These are phyloP conservation scores for Misgurnus mizolepis DNA, from an alignment of 2,113 vertebrate species.

Conservation along the genomic window DNA sequence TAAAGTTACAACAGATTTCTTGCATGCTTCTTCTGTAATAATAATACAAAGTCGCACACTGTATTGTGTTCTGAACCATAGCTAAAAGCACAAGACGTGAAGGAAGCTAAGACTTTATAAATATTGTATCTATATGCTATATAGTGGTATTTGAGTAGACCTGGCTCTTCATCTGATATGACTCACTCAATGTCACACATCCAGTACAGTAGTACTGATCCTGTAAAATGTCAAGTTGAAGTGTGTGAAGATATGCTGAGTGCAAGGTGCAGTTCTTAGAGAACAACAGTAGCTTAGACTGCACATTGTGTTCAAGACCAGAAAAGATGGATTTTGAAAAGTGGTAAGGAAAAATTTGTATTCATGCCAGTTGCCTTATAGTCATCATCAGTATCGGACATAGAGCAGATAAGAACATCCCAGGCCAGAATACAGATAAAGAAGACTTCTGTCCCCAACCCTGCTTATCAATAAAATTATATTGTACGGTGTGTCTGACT, in stretches of 20 bases:
- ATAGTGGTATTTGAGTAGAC: background rate
- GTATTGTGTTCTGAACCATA: too few relatives aligned
- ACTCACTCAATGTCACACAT: slow-evolving; percentile 3
- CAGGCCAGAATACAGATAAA: slow-evolving; percentile 47
- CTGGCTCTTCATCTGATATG: background rate
- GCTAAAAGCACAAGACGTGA: background rate
- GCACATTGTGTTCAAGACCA: slow-evolving; percentile 16
- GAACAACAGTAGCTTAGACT: slow-evolving; percentile 21
- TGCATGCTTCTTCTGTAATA: background rate
- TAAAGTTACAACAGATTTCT: too few relatives aligned
- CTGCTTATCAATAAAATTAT: slow-evolving; percentile 60
- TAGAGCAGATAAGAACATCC: slow-evolving; percentile 44
- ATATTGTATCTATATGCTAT: background rate
- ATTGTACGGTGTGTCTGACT: slow-evolving; percentile 47
- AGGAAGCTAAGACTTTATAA: background rate
- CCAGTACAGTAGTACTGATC: background rate
- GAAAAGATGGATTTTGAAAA: slow-evolving; percentile 17
- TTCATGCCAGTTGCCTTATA: slow-evolving; percentile 50
- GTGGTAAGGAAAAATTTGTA: slow-evolving; percentile 38
- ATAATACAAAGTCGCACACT: background rate
- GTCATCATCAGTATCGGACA: slow-evolving; percentile 51
- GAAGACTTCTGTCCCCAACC: slow-evolving; percentile 24
- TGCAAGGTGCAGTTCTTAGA: background rate
- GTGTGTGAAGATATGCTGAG: background rate
- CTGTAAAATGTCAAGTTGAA: slow-evolving; percentile 33